Percentiles rank a stretch among this genome's conserved stretches.
Conservation (phyloP, 2,888 invertebrate species). For the Bombylius major region DNA sequence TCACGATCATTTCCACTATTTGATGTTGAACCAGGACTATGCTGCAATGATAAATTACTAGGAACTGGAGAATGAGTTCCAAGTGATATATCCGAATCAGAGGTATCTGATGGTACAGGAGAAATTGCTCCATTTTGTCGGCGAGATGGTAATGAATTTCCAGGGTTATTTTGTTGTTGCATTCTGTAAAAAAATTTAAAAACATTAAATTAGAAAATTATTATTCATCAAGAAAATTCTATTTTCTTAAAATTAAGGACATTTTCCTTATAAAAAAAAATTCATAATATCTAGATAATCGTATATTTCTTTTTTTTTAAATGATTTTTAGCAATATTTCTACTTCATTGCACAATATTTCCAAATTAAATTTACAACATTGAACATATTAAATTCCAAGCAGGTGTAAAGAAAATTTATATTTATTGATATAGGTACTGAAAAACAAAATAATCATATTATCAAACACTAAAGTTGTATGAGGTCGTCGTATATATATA, state of each 20-base stretch:
- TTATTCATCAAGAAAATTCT: neutral
- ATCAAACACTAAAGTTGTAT: too few relatives aligned
- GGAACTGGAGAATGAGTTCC: conserved; percentile 38
- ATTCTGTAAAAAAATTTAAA: conserved; percentile 21
- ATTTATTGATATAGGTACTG: too few relatives aligned
- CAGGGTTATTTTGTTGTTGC: conserved; percentile 35
- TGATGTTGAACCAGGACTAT: conserved; percentile 37
- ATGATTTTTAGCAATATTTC: too few relatives aligned
- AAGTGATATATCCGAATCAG: conserved; percentile 36
- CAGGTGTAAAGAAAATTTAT: too few relatives aligned
- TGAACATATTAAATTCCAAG: too few relatives aligned
- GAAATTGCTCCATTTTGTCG: conserved; percentile 32
- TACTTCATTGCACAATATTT: too few relatives aligned
- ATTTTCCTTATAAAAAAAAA: neutral
- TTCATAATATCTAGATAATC: too few relatives aligned
- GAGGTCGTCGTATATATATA: too few relatives aligned
- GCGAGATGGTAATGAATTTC: conserved; percentile 21
- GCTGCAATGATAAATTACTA: conserved; percentile 34
- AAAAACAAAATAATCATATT: too few relatives aligned
- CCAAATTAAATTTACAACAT: too few relatives aligned
- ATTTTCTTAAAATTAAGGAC: neutral
- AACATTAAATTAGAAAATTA: too few relatives aligned
- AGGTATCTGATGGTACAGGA: conserved; percentile 34
- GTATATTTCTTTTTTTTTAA: too few relatives aligned
- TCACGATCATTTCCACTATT: conserved; percentile 36